A percentile compares a stretch with the other conserved stretches of the same genome.
phyloP scores from a whole-genome alignment of 2,113 vertebrate genomes.

The Otis tarda region DNA sequence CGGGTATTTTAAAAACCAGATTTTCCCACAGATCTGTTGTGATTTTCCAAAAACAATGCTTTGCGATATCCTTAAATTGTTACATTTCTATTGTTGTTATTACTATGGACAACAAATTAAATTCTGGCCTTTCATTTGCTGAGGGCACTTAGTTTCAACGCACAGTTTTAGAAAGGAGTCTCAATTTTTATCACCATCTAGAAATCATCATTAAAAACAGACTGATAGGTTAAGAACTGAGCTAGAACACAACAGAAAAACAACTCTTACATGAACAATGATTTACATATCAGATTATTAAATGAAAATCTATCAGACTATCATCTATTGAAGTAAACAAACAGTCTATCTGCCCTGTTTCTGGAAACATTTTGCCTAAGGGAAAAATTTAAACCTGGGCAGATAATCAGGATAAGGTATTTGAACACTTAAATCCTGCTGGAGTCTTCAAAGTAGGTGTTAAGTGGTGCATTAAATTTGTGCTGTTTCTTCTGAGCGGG shows the following conservation, averaged over 20 bases:
- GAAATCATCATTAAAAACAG: background rate
- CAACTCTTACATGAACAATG: background rate
- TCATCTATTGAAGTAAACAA: background rate
- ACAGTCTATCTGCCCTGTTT: background rate
- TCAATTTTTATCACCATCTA: background rate
- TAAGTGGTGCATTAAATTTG: constrained; percentile 62
- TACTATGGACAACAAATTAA: background rate
- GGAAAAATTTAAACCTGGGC: constrained; percentile 16
- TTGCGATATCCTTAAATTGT: background rate
- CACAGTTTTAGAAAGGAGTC: background rate
- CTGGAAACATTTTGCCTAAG: constrained; percentile 25
- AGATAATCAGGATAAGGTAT: constrained; percentile 47
- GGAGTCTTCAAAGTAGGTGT: constrained; percentile 35
- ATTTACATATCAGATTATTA: constrained; percentile 25
- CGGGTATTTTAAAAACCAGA: background rate
- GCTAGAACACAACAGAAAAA: background rate
- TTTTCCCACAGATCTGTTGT: background rate
- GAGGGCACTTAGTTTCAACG: background rate
- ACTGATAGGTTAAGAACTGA: background rate
- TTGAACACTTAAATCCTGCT: constrained; percentile 47
- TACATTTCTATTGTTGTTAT: background rate
- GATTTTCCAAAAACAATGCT: background rate
- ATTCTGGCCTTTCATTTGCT: background rate
- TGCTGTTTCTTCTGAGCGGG: constrained; percentile 21
- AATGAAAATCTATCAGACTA: constrained; percentile 23